Evolutionary conservation across 2,888 invertebrate species (phyloP).

Genomic region (Oligia latruncula): DNA sequence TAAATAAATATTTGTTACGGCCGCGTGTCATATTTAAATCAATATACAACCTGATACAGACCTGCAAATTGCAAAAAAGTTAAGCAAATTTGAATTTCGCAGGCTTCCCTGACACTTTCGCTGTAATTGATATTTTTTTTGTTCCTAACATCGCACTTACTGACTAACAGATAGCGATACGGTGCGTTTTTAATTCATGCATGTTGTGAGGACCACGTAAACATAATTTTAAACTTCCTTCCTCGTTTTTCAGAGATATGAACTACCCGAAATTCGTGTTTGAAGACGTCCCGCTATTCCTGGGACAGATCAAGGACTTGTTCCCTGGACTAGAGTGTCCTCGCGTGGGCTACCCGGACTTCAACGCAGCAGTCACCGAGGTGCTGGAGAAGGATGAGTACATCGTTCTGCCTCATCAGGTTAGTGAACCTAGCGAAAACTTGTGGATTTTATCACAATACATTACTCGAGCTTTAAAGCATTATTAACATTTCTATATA

Average conservation of each 20-base stretch:
- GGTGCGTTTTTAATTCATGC: not conserved
- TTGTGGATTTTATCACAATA: not conserved
- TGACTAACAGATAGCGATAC: not conserved
- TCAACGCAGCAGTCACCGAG: constrained; percentile 94
- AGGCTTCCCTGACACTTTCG: too few species aligned
- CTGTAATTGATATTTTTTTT: not conserved
- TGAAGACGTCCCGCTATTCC: constrained; percentile 97
- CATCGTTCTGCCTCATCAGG: constrained; percentile 89
- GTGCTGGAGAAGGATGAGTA: constrained; percentile 92
- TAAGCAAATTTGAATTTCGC: too few species aligned
- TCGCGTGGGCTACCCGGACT: constrained; percentile 95
- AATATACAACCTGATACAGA: too few species aligned
- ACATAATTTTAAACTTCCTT: not conserved
- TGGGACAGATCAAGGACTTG: constrained; percentile 96
- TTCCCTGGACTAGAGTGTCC: constrained; percentile 98
- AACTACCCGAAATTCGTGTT: constrained; percentile 98
- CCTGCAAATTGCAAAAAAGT: too few species aligned
- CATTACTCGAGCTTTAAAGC: not conserved
- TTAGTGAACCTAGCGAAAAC: constrained; percentile 49
- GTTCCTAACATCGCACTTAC: not conserved
- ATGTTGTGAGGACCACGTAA: not conserved
- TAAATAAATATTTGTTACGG: too few species aligned
- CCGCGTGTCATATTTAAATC: too few species aligned
- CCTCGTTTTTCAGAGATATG: constrained; percentile 92
- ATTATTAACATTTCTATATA: not conserved